Evolutionary conservation across 37 sponge, comb jelly and placozoan species (phyloP).

Genomic region (Corticium candelabrum): DNA sequence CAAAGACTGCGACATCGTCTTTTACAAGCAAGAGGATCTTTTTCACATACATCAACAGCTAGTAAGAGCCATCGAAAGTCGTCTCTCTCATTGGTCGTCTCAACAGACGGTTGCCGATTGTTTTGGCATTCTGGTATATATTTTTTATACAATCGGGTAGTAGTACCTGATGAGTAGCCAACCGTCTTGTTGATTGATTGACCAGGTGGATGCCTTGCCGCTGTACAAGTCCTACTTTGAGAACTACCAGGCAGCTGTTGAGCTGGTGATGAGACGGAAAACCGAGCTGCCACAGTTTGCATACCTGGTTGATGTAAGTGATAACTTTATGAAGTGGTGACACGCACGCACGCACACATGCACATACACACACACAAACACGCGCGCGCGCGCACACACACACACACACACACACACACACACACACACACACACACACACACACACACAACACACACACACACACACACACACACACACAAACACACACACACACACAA

Average conservation of each 20-base stretch:
- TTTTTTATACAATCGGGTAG: too few relatives aligned
- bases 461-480: too few relatives aligned
- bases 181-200: not conserved
- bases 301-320: not conserved
- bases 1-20: constrained; percentile 65
- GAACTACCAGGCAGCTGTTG: not conserved
- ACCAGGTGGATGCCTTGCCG: not conserved
- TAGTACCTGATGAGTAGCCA: too few relatives aligned
- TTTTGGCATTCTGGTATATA: constrained; percentile 75
- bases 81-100: constrained; percentile 43
- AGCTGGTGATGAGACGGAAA: not conserved
- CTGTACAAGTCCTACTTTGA: constrained; percentile 1
- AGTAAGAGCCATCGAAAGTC: constrained; percentile 38
- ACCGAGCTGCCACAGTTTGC: not conserved
- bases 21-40: constrained; percentile 64
- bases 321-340: not conserved
- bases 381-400: not conserved
- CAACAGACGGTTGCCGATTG: constrained; percentile 54
- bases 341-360: not conserved
- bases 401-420: constrained; percentile 2
- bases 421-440: not conserved
- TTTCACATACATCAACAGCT: constrained; percentile 36
- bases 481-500: too few relatives aligned
- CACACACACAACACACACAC: too few relatives aligned
- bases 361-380: too few relatives aligned